A percentile compares a stretch with the other conserved stretches of the same genome.
Conservation (phyloP, 1,140 invertebrate genomes). For the Idris sp. region DNA sequence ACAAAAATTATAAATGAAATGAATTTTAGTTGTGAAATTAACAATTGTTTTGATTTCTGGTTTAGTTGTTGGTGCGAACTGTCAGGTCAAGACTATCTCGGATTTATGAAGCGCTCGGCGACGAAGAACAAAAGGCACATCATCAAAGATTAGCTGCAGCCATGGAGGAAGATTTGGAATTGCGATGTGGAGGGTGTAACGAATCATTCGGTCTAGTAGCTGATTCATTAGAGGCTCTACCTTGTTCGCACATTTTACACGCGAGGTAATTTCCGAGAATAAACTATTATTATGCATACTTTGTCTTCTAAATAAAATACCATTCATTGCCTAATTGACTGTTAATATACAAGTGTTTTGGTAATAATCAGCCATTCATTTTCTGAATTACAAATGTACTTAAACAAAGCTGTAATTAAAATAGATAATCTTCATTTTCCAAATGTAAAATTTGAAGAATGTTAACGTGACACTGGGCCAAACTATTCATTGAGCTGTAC, state of each 20-base stretch:
- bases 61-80: slow-evolving; percentile 87
- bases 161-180: slow-evolving; percentile 85
- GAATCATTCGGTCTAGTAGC: slow-evolving; percentile 86
- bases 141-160: slow-evolving; percentile 85
- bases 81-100: slow-evolving; percentile 86
- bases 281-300: slow-evolving; percentile 25
- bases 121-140: slow-evolving; percentile 86
- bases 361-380: too few species aligned
- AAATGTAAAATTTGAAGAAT: too few species aligned
- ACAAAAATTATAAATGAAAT: too few species aligned
- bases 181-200: slow-evolving; percentile 87
- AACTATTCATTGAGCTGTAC: slow-evolving; percentile 16
- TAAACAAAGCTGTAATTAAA: too few species aligned
- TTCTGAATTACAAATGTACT: too few species aligned
- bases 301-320: slow-evolving; percentile 7
- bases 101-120: slow-evolving; percentile 88
- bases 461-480: too few species aligned
- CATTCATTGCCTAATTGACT: background rate
- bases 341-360: too few species aligned
- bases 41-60: too few species aligned
- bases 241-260: slow-evolving; percentile 90
- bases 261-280: slow-evolving; percentile 81
- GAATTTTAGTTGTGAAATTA: too few species aligned
- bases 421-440: too few species aligned
- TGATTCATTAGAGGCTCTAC: slow-evolving; percentile 86